These are phyloP conservation scores for Pangasius krempfi DNA, from an alignment of 2,797 vertebrate genomes.

Conservation along the genomic window DNA sequence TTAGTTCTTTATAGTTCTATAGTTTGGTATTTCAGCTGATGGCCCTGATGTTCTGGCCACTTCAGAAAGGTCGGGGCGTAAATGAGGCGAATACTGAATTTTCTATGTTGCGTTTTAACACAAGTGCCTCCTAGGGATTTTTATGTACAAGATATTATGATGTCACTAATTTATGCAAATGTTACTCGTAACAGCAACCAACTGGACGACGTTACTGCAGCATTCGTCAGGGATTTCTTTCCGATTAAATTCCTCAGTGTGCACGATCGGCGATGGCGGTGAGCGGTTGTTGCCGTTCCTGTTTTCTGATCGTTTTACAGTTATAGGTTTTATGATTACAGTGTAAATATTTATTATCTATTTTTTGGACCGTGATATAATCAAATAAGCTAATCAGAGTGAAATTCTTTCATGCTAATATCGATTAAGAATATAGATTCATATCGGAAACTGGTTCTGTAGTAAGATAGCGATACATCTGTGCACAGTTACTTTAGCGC, in stretches of 20 bases:
- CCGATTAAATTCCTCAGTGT: neutral
- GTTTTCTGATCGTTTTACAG: neutral
- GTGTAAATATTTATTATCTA: neutral
- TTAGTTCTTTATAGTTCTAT: neutral
- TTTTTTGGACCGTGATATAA: neutral
- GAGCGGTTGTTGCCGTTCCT: neutral
- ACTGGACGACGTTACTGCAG: constrained; percentile 61
- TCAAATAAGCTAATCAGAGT: neutral
- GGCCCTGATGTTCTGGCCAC: constrained; percentile 60
- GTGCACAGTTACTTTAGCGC: no score
- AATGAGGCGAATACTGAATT: constrained; percentile 64
- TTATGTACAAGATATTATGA: constrained; percentile 29
- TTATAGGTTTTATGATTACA: no score
- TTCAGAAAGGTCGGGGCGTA: constrained; percentile 65
- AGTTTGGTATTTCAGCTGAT: constrained; percentile 58
- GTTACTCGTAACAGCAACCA: constrained; percentile 39
- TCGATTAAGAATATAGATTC: neutral
- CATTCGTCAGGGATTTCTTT: constrained; percentile 62
- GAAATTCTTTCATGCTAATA: neutral
- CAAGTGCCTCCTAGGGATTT: constrained; percentile 58
- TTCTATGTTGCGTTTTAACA: constrained; percentile 44
- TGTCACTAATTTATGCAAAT: constrained; percentile 40
- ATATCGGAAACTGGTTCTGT: no score
- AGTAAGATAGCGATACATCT: neutral
- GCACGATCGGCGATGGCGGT: neutral